Evolutionary conservation across 2,888 invertebrate genomes (phyloP).

Genomic region (Drosophila flavopinicola): DNA sequence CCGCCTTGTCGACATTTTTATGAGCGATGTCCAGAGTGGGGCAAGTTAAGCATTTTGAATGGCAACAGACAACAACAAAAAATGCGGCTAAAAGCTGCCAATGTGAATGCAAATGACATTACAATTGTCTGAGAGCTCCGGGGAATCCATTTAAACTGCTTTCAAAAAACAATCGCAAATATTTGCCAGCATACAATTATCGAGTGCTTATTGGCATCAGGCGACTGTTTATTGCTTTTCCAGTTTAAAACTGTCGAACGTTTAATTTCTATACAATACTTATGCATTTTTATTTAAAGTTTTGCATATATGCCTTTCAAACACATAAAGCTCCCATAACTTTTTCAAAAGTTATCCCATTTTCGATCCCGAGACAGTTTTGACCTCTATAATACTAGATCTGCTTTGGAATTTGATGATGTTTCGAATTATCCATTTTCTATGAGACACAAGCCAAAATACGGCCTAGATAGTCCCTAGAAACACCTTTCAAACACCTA

Average conservation of each 20-base stretch:
- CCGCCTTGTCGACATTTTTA: constrained; percentile 51
- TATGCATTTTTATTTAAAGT: no score
- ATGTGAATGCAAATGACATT: constrained; percentile 51
- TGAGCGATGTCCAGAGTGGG: constrained; percentile 30
- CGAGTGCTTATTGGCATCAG: not conserved
- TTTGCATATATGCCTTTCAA: no score
- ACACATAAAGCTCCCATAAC: no score
- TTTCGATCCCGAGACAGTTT: no score
- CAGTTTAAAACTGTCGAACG: no score
- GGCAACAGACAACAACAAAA: constrained; percentile 2
- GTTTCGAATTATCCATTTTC: no score
- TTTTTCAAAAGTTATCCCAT: no score
- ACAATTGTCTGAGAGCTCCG: constrained; percentile 17
- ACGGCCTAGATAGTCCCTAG: no score
- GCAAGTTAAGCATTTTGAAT: constrained; percentile 19
- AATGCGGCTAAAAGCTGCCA: constrained; percentile 38
- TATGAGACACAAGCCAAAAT: no score
- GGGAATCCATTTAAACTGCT: constrained; percentile 7
- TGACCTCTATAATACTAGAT: no score
- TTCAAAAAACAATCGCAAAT: not conserved
- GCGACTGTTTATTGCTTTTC: not conserved
- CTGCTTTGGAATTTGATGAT: no score
- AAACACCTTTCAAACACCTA: no score
- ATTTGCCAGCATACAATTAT: not conserved
- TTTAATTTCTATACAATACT: not conserved